Percentiles rank a stretch among this genome's conserved stretches.
These are phyloP conservation scores for Drosophila mauritiana DNA, from an alignment of 1,140 invertebrate species.

Conservation along the genomic window DNA sequence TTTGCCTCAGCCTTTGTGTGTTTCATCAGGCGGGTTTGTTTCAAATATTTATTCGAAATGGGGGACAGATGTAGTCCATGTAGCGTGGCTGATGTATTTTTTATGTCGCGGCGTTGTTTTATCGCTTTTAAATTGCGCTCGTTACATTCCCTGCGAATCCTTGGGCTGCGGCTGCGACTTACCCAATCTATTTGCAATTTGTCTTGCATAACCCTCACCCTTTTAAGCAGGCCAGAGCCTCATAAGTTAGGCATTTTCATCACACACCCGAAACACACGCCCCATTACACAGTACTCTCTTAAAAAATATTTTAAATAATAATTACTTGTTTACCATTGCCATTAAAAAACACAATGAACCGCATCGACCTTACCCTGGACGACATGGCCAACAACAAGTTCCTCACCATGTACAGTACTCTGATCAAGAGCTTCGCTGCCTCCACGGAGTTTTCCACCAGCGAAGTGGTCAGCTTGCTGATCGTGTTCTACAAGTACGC, in stretches of 20 bases:
- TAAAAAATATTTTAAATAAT: background rate
- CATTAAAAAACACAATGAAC: slow-evolving; percentile 50
- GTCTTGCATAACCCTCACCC: slow-evolving; percentile 23
- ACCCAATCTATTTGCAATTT: slow-evolving; percentile 52
- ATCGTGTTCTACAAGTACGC: slow-evolving; percentile 82
- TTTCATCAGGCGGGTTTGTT: slow-evolving; percentile 32
- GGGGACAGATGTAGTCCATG: slow-evolving; percentile 43
- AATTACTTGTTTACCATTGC: too few relatives aligned
- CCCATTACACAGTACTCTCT: background rate
- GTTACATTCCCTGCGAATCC: slow-evolving; percentile 45
- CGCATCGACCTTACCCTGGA: slow-evolving; percentile 75
- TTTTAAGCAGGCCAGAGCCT: slow-evolving; percentile 35
- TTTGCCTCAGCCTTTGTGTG: slow-evolving; percentile 17
- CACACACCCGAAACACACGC: slow-evolving; percentile 4
- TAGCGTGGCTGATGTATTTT: slow-evolving; percentile 70
- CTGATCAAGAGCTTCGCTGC: slow-evolving; percentile 50
- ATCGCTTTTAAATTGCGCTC: slow-evolving; percentile 77
- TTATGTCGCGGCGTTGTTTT: slow-evolving; percentile 70
- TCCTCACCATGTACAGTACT: slow-evolving; percentile 56
- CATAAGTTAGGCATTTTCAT: slow-evolving; percentile 30
- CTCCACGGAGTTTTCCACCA: slow-evolving; percentile 53
- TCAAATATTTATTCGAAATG: slow-evolving; percentile 74
- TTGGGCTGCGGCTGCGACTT: slow-evolving; percentile 11
- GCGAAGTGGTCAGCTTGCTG: slow-evolving; percentile 65
- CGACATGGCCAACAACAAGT: slow-evolving; percentile 78